Percentiles rank a stretch among this genome's conserved stretches.
Conservation (phyloP, 2,797 vertebrate genomes). For the Lycodopsis pacificus region DNA sequence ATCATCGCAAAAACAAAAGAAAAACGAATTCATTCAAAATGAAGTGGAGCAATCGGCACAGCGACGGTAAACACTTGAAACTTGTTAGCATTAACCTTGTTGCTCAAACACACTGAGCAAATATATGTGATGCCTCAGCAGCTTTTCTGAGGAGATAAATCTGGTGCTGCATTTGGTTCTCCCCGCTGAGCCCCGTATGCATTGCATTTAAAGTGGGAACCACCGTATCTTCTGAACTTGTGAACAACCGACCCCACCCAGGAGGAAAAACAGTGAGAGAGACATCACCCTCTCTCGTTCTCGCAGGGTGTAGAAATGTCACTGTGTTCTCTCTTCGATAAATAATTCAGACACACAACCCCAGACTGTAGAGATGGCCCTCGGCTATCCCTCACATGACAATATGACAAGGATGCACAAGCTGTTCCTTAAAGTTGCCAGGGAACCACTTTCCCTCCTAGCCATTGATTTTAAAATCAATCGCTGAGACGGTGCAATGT, state of each 20-base stretch:
- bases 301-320: slow-evolving; percentile 67
- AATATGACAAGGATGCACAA: slow-evolving; percentile 74
- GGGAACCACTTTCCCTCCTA: slow-evolving; percentile 51
- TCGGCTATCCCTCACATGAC: slow-evolving; percentile 65
- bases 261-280: slow-evolving; percentile 41
- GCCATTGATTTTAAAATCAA: slow-evolving; percentile 54
- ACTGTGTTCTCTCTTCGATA: slow-evolving; percentile 62
- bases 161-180: not conserved
- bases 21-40: not conserved
- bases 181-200: not conserved
- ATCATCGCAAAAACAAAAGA: not conserved
- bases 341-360: slow-evolving; percentile 79
- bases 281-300: slow-evolving; percentile 55
- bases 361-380: slow-evolving; percentile 63
- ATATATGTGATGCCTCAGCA: slow-evolving; percentile 24
- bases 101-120: slow-evolving; percentile 4
- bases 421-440: slow-evolving; percentile 75
- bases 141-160: slow-evolving; percentile 29
- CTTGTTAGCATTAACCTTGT: not conserved
- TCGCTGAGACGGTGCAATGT: slow-evolving; percentile 28
- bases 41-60: not conserved
- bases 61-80: slow-evolving; percentile 9
- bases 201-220: slow-evolving; percentile 30
- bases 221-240: not conserved
- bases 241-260: slow-evolving; percentile 39